Evolutionary conservation across 2,888 invertebrate genomes (phyloP).

Genomic region (Diarsia mendica): DNA sequence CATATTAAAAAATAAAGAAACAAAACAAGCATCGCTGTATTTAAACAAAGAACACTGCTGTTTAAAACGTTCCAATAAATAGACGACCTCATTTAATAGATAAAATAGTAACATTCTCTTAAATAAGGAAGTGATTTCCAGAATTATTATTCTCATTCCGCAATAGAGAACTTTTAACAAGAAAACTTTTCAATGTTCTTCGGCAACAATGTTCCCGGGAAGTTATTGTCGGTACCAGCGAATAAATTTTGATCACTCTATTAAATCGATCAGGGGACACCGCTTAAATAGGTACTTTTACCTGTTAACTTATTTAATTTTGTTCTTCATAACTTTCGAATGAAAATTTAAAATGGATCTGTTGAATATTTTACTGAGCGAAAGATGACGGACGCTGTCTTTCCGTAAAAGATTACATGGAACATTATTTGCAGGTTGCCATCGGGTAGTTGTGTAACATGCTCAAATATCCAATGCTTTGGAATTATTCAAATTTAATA

Average conservation of each 20-base stretch:
- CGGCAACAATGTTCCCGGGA: conserved; percentile 84
- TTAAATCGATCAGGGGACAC: conserved; percentile 74
- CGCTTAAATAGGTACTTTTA: conserved; percentile 56
- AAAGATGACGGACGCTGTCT: conserved; percentile 3
- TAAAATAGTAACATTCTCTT: conserved; percentile 77
- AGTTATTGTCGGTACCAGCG: conserved; percentile 83
- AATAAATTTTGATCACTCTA: conserved; percentile 85
- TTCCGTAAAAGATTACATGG: neutral
- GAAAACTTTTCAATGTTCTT: conserved; percentile 87
- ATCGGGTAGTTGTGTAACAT: neutral
- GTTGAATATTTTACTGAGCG: conserved; percentile 33
- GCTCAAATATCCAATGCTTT: neutral
- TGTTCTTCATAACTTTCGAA: conserved; percentile 31
- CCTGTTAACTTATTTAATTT: conserved; percentile 52
- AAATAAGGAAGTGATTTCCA: conserved; percentile 86
- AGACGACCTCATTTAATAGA: conserved; percentile 43
- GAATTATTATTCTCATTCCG: conserved; percentile 89
- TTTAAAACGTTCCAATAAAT: conserved; percentile 31
- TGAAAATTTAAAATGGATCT: conserved; percentile 16
- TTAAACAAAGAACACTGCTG: neutral
- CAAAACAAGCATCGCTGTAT: neutral
- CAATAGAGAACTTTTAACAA: conserved; percentile 89
- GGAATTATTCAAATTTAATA: neutral
- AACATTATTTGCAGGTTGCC: neutral
- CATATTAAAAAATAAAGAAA: conserved; percentile 18